Base-by-base conservation (phyloP, 2,888 invertebrate species). In the Tubulanus polymorphus region DNA sequence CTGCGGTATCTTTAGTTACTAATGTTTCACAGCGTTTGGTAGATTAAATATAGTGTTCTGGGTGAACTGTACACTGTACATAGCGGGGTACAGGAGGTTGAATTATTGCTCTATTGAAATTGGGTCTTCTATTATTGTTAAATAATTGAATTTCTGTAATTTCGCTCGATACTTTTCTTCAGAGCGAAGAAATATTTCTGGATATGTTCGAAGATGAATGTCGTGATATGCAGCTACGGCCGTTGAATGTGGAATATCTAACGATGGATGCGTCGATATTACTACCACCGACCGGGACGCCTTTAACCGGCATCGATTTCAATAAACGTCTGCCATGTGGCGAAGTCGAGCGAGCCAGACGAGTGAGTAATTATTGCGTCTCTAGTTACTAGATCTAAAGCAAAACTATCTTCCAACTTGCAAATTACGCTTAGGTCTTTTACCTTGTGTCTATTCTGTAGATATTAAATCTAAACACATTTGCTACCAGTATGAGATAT, bases 151-250 rank as follows among this genome's bases (percentile, higher is more conserved):
- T 49, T 18, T 32, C 6, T 10, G 26, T n/a, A n/a, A n/a, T 23
- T 51, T 54, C 25, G 20, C 35, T 26, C 59, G 56, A 15, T 73
- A 87, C 91, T 88, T 26, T 89, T 91, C 69, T 78, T 61, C 72
- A 86, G 85, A 91, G 91, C 68, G 96, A 97, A 81, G 96, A 97
- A 74, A 93, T 97, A 69, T 99, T 99, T 81, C 82, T 97, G 56
- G 97, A 99, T 77, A 90, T 99, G 86, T 99, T 99, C 79, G 97
- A 99, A 80, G 94, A 96, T 78, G 97, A 99, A 84, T 93, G 91
- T 79, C 89, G 89, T 74, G 93, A 95, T 80, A 90, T 96, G 86
- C 87, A 77, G 75, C 71, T 62, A 37, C 69, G 71, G 3, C 76
- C 76, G 1, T 57, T 78, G 53, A 76, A 78, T 63, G 93, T 96